Percentiles rank a stretch among this genome's conserved stretches.
These are phyloP conservation scores for Nibea coibor DNA, from an alignment of 2,113 vertebrate species.

Conservation along the genomic window DNA sequence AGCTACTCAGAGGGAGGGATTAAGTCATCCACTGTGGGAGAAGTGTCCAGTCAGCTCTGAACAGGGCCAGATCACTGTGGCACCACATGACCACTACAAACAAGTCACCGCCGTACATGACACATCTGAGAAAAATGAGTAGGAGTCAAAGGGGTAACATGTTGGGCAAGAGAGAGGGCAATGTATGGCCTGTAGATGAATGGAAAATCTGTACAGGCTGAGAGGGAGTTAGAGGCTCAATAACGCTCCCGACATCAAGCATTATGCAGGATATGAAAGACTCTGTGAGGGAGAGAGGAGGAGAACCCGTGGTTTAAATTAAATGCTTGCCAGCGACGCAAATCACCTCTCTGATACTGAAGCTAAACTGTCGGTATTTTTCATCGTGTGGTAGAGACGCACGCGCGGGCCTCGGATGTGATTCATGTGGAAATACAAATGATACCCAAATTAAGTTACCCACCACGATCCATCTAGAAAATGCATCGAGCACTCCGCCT, in stretches of 20 bases:
- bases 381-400: slow-evolving; percentile 23
- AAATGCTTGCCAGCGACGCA: slow-evolving; percentile 60
- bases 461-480: slow-evolving; percentile 60
- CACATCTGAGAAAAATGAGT: slow-evolving; percentile 36
- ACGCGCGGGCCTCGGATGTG: slow-evolving; percentile 38
- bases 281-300: slow-evolving; percentile 7
- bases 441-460: slow-evolving; percentile 71
- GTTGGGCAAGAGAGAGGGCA: slow-evolving; percentile 8
- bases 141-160: slow-evolving; percentile 32
- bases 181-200: slow-evolving; percentile 18
- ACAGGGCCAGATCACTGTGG: slow-evolving; percentile 44
- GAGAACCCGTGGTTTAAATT: slow-evolving; percentile 62
- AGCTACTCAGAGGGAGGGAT: slow-evolving; percentile 57
- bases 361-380: slow-evolving; percentile 58
- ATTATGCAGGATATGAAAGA: slow-evolving; percentile 53
- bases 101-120: slow-evolving; percentile 33
- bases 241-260: background rate
- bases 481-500: slow-evolving; percentile 56
- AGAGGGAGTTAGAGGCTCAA: slow-evolving; percentile 31
- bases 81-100: slow-evolving; percentile 58
- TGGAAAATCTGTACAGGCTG: slow-evolving; percentile 18
- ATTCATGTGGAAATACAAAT: slow-evolving; percentile 72
- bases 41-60: slow-evolving; percentile 65
- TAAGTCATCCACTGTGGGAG: slow-evolving; percentile 65
- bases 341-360: slow-evolving; percentile 51